phyloP scores from a whole-genome alignment of 2,888 invertebrate genomes.

The Petrolisthes cinctipes region DNA sequence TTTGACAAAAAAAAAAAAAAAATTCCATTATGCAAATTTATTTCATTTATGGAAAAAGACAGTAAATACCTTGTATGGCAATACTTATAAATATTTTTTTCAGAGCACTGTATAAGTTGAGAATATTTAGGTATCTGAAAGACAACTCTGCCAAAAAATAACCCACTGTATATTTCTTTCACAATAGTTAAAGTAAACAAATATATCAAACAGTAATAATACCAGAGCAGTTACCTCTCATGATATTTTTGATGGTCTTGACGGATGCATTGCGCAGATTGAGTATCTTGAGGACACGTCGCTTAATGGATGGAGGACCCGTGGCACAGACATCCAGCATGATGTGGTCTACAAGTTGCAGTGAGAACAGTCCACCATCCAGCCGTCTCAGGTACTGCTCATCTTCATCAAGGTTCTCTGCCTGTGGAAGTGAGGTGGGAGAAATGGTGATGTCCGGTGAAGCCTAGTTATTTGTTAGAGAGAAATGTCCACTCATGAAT shows the following conservation, averaged over 20 bases:
- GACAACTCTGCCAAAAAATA: no score
- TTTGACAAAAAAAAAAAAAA: no score
- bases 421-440: conserved; percentile 56
- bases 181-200: neutral
- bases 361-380: conserved; percentile 94
- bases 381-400: conserved; percentile 88
- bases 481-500: no score
- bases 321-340: conserved; percentile 73
- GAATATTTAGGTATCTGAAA: no score
- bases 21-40: no score
- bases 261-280: conserved; percentile 90
- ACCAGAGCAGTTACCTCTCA: conserved; percentile 79
- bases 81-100: no score
- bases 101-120: no score
- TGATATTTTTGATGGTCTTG: conserved; percentile 91
- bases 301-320: conserved; percentile 78
- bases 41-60: no score
- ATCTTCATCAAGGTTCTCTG: conserved; percentile 84
- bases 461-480: no score
- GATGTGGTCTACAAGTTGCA: conserved; percentile 91
- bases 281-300: conserved; percentile 87
- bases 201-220: neutral
- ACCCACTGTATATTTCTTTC: no score
- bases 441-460: neutral
- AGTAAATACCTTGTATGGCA: no score